Base-by-base conservation (phyloP, 2,888 invertebrate genomes). In the Megastigmus dorsalis region DNA sequence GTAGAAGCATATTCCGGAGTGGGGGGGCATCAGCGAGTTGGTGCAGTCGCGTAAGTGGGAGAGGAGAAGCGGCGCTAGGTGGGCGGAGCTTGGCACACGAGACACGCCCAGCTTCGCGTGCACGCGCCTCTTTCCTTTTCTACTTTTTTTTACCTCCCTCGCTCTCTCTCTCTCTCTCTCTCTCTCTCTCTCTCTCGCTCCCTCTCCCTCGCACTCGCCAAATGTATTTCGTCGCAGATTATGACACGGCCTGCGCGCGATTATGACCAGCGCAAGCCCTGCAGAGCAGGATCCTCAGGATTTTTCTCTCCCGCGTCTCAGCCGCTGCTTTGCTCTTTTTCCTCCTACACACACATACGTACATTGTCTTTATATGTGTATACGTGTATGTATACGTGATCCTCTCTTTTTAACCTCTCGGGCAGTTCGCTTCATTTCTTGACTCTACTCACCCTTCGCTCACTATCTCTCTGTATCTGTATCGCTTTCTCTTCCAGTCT, bases 161-260 rank as follows among this genome's bases (percentile, higher is more conserved):
- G n/a, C n/a, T n/a, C n/a, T n/a, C n/a, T 38, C 55, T 67, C 69
- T 36, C 52, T 18, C 41, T 60, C 75, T 70, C 59, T 28, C 70
- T 63, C 33, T 48, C 67, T 38, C 41, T 45, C 48, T 33, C 41
- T 41, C 65, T 33, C 36, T 7, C 28, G 52, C n/a, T 13, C 41
- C 67, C 48, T 18, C 28, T 41, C 68, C 38, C 33, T 59, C 59
- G 55, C 43, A 67, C 83, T 86, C 85, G 84, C 85, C 85, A 86
- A 88, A 87, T 84, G 88, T 88, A 86, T 88, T 88, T 86, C 86
- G 85, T 84, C 86, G 83, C 85, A 85, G 88, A 88, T 88, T 88
- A 88, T 88, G 87, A 88, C 88, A 86, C 88, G 86, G 84, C 84
- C 85, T 86, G 86, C 83, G 86, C 83, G 86, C 86, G 88, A 88